Percentiles rank a stretch among this genome's conserved stretches.
phyloP scores from a whole-genome alignment of 2,888 invertebrate genomes.

The Leistus spinibarbis region DNA sequence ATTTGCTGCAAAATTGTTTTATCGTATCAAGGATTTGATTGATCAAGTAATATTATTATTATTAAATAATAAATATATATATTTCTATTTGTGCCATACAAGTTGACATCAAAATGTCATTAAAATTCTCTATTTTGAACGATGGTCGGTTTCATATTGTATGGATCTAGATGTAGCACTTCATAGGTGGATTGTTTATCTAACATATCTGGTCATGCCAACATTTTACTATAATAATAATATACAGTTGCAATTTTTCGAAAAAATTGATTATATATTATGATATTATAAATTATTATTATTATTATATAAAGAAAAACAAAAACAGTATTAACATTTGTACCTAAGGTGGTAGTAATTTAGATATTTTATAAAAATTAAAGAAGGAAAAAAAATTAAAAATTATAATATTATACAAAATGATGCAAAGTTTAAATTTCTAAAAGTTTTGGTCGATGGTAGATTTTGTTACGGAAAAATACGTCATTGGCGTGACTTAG shows the following conservation, averaged over 20 bases:
- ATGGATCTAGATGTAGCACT: slow-evolving; percentile 38
- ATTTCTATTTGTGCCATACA: slow-evolving; percentile 50
- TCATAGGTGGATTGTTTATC: slow-evolving; percentile 45
- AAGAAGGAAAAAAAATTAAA: slow-evolving; percentile 39
- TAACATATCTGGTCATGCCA: slow-evolving; percentile 57
- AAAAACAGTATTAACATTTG: slow-evolving; percentile 59
- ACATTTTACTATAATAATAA: slow-evolving; percentile 43
- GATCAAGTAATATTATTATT: slow-evolving; percentile 41
- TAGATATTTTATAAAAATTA: slow-evolving; percentile 56
- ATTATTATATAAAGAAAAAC: slow-evolving; percentile 41
- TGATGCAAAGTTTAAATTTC: slow-evolving; percentile 54
- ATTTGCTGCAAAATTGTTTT: slow-evolving; percentile 32
- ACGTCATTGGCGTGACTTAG: slow-evolving; percentile 52
- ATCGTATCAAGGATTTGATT: slow-evolving; percentile 37
- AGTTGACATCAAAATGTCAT: slow-evolving; percentile 47
- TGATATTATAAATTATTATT: slow-evolving; percentile 23
- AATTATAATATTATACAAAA: slow-evolving; percentile 51
- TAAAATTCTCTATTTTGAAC: slow-evolving; percentile 40
- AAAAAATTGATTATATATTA: slow-evolving; percentile 37
- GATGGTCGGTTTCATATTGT: slow-evolving; percentile 30
- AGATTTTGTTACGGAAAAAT: slow-evolving; percentile 54
- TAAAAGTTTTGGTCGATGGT: slow-evolving; percentile 54
- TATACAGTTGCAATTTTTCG: slow-evolving; percentile 48
- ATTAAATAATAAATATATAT: slow-evolving; percentile 41
- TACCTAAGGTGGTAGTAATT: slow-evolving; percentile 56